Conservation (phyloP, 2,797 vertebrate species). For the Echeneis naucrates region DNA sequence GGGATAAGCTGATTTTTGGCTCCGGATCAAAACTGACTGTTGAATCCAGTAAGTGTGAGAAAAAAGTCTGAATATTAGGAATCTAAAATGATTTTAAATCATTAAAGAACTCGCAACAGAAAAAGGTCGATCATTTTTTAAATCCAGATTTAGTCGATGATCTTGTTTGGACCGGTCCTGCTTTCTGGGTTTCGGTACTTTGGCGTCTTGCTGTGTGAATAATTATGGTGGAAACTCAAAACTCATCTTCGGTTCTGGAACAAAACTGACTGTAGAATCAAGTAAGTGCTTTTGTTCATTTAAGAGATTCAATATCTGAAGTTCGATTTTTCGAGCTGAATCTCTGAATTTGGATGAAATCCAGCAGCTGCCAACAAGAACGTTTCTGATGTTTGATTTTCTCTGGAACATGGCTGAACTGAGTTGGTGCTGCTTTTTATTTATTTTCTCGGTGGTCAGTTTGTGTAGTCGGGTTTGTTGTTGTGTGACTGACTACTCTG, state of each 20-base stretch:
- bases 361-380: not conserved
- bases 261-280: not conserved
- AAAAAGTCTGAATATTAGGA: too few relatives aligned
- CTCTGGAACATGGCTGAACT: too few relatives aligned
- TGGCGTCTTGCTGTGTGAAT: conserved; percentile 35
- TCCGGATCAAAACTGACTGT: conserved; percentile 9
- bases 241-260: conserved; percentile 1
- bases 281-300: conserved; percentile 21
- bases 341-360: not conserved
- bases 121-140: too few relatives aligned
- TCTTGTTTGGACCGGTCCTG: too few relatives aligned
- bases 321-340: not conserved
- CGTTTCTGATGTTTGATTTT: not conserved
- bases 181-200: conserved; percentile 11
- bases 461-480: not conserved
- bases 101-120: too few relatives aligned
- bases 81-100: too few relatives aligned
- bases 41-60: conserved; percentile 39
- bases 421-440: too few relatives aligned
- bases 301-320: not conserved
- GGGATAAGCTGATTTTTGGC: conserved; percentile 29
- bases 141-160: too few relatives aligned
- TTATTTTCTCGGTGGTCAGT: not conserved
- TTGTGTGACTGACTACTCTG: conserved; percentile 46
- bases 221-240: not conserved